Evolutionary conservation across 92 coral and sea anemone species (phyloP), one percentile per base, ranked within the genome.

Genomic region (Chrysogorgia sp.): DNA sequence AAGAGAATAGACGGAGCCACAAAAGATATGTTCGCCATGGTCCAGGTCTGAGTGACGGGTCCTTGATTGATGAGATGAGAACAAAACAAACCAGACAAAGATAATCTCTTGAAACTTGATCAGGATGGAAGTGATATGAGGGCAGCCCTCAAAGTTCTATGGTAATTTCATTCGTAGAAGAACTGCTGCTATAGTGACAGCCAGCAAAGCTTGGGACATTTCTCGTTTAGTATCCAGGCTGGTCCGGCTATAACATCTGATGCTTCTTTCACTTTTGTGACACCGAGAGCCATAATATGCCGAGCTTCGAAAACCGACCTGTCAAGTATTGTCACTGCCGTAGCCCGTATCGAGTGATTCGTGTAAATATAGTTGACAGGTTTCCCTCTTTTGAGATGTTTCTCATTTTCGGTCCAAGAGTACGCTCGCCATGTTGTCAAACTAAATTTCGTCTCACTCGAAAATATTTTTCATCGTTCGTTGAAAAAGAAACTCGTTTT

Each of bases 201-300:
- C n/a, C n/a, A n/a, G n/a, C n/a, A n/a, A n/a, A n/a, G n/a, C n/a
- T n/a, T n/a, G n/a, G n/a, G n/a, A n/a, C n/a, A n/a, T n/a, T n/a
- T n/a, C n/a, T n/a, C n/a, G n/a, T n/a, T n/a, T n/a, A n/a, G n/a
- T n/a, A n/a, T n/a, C n/a, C n/a, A n/a, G n/a, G n/a, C n/a, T n/a
- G n/a, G n/a, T n/a, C n/a, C n/a, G n/a, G n/a, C n/a, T n/a, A 59
- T 85, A 85, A 50, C 85, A 80, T 8, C 83, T 69, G 48, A 86
- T 86, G 15, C 90, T 81, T 69, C 67, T 81, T 81, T 86, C 86
- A 67, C 86, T 86, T 53, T 45, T 56, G 81, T 86, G 34, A 79
- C 90, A 9, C 72, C 56, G 40, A 80, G 70, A 30, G 86, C 83
- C 83, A 86, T 81, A 34, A 86, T 85, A 43, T 85, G 89, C n/a